Base-by-base conservation (phyloP, 2,797 vertebrate species). In the Notamacropus eugenii region DNA sequence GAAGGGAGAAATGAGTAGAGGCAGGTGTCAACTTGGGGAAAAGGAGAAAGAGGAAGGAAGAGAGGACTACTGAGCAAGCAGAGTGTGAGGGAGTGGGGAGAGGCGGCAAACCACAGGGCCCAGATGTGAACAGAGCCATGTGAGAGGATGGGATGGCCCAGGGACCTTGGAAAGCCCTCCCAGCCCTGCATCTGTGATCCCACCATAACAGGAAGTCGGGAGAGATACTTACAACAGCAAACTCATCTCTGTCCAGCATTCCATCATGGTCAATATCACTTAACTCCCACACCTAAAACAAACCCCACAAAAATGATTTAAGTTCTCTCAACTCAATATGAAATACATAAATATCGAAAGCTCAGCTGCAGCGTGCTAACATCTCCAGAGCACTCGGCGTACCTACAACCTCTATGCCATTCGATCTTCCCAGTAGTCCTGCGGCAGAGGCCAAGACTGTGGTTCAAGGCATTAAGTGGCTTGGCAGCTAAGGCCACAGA, bases 221-320 rank as follows among this genome's bases (percentile, higher is more conserved):
- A 82, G 74, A 24, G 59, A 95, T 98, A 99, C 99, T 99, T 98
- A 99, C 99, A 99, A 99, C 99, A 98, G 99, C 99, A 99, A 99
- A 99, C 97, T 99, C 99, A 98, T 99, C 99, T 98, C 98, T 99
- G 98, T 99, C 99, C 98, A 99, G 98, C 99, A 99, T 99, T 98
- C 99, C 99, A 98, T 99, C 99, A 96, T 99, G 99, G 98, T 99
- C 99, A 94, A 99, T 99, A 98, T 99, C 99, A 98, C 99, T 99
- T 97, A 99, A 98, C 95, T 99, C 99, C 99, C 99, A 99, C 96
- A 99, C 99, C 99, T 99, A 96, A 87, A 98, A 98, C n/a, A 92
- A 54, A 93, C 3, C 93, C 93, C 52, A 92, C 54, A 90, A 93
- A 90, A 95, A 96, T 91, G 54, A 97, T 94, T 93, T 95, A 91